A percentile compares a stretch with the other conserved stretches of the same genome.
Conservation (phyloP, 2,888 invertebrate species). For the Sesia bembeciformis region DNA sequence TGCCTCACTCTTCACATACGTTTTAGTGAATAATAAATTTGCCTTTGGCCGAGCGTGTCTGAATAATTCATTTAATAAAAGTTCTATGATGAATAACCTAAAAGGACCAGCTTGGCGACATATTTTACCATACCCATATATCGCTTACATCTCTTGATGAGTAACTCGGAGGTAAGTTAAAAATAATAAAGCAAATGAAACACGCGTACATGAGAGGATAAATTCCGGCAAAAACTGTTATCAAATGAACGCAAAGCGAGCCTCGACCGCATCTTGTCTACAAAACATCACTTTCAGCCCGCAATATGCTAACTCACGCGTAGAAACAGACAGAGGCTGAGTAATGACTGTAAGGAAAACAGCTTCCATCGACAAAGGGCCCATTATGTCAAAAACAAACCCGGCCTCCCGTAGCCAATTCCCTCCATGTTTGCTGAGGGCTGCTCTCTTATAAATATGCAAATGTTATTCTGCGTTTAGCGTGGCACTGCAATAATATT, state of each 20-base stretch:
- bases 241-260: background rate
- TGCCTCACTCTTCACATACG: too few species aligned
- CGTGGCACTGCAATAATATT: conserved; percentile 64
- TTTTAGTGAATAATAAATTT: too few species aligned
- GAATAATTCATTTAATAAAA: too few species aligned
- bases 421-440: conserved; percentile 62
- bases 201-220: background rate
- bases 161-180: too few species aligned
- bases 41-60: too few species aligned
- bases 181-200: too few species aligned
- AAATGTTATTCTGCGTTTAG: conserved; percentile 66
- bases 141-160: too few species aligned
- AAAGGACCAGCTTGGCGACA: too few species aligned
- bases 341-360: conserved; percentile 42
- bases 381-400: conserved; percentile 67
- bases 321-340: conserved; percentile 20
- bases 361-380: conserved; percentile 45
- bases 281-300: conserved; percentile 12
- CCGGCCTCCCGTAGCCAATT: conserved; percentile 41
- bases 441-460: conserved; percentile 68
- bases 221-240: background rate
- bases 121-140: too few species aligned
- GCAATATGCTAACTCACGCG: conserved; percentile 42
- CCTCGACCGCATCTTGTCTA: conserved; percentile 5
- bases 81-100: too few species aligned